Percentiles rank a stretch among this genome's conserved stretches.
phyloP scores from a whole-genome alignment of 2,888 invertebrate species.

The Sinelater perroti region DNA sequence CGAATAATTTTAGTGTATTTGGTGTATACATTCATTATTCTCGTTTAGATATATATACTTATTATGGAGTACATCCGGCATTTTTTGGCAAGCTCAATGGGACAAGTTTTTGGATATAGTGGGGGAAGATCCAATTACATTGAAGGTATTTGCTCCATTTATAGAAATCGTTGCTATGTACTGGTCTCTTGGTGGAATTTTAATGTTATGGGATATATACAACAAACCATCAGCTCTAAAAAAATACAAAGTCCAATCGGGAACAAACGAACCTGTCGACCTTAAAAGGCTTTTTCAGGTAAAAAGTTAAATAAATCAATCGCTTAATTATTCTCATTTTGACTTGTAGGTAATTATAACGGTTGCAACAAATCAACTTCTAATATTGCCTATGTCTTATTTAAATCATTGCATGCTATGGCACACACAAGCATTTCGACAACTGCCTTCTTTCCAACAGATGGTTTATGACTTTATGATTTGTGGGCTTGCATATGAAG shows the following conservation, averaged over 20 bases:
- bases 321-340: too few species aligned
- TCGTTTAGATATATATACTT: too few species aligned
- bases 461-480: too few species aligned
- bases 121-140: slow-evolving; percentile 71
- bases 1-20: too few species aligned
- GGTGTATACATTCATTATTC: too few species aligned
- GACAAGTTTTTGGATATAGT: slow-evolving; percentile 73
- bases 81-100: slow-evolving; percentile 87
- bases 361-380: slow-evolving; percentile 77
- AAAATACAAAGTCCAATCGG: slow-evolving; percentile 84
- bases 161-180: slow-evolving; percentile 73
- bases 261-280: slow-evolving; percentile 80
- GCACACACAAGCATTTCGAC: too few species aligned
- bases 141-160: slow-evolving; percentile 72
- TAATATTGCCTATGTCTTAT: too few species aligned
- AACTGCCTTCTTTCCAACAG: too few species aligned
- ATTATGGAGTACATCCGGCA: slow-evolving; percentile 88
- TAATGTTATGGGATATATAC: slow-evolving; percentile 77
- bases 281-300: slow-evolving; percentile 67
- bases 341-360: slow-evolving; percentile 69
- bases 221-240: slow-evolving; percentile 75
- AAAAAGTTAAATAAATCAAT: too few species aligned
- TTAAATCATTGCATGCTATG: too few species aligned
- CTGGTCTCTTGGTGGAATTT: slow-evolving; percentile 78
- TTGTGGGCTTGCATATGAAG: too few species aligned